Evolutionary conservation across 2,113 vertebrate genomes (phyloP), one percentile per base, ranked within the genome.

Genomic region (Sinocyclocheilus anshuiensis): DNA sequence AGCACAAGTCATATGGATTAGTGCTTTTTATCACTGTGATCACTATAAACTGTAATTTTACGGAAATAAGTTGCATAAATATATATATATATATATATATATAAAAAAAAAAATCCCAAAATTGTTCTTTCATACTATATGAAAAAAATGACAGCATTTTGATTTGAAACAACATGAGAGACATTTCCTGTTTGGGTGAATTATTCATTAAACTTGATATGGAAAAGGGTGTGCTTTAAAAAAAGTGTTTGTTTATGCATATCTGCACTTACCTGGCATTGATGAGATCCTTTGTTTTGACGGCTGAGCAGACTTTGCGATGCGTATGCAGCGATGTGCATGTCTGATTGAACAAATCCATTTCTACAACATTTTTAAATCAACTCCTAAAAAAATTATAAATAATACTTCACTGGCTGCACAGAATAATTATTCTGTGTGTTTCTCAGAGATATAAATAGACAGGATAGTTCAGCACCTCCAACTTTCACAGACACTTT

Each of bases 401-500:
- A 45, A 45, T 74, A 74, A 74, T 12, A 48, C 24, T 59, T 33
- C 36, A 3, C 36, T 42, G 69, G 69, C 36, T 42, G 36, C 20
- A 72, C 36, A 42, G 18, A 72, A 42, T 42, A 72, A 72, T 72
- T 42, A n/a, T 39, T 72, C 36, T 22, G 33, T 20, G 18, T 72
- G 33, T 61, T 8, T 61, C 22, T 24, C 12, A 7, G 39, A 65
- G 59, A 67, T 81, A 48, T 45, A 29, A 39, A 65, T 67, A 65
- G 78, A 63, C 10, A 39, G 75, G 29, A 13, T 36, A 26, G 82
- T 67, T 84, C 69, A 78, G 81, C 55, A 86, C 65, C 87, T 80
- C 57, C 84, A 48, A 86, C 76, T 59, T 86, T 79, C 36, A 10
- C 48, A 83, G 20, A 59, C 65, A 79, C 53, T 63, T 24, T 39